Conservation (phyloP, 1,140 invertebrate genomes). For the Lethrus apterus region DNA sequence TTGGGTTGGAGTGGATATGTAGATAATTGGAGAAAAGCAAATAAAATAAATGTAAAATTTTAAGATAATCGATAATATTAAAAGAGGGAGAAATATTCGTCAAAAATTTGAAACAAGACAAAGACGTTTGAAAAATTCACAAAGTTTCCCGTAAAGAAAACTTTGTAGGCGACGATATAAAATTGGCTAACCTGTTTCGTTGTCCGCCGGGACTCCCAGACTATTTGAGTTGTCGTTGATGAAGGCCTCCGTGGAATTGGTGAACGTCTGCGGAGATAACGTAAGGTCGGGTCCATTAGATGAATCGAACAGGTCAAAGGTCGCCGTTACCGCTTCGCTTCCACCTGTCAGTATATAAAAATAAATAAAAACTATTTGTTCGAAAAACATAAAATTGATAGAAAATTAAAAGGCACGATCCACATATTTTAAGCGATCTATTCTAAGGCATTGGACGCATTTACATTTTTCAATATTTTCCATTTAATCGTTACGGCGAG, state of each 20-base stretch:
- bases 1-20: too few relatives aligned
- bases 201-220: slow-evolving; percentile 44
- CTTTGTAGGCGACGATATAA: too few relatives aligned
- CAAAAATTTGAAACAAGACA: too few relatives aligned
- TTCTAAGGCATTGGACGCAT: slow-evolving; percentile 5
- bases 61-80: too few relatives aligned
- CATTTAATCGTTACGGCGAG: neutral
- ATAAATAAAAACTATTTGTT: slow-evolving; percentile 10
- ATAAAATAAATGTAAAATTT: too few relatives aligned
- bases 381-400: neutral
- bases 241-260: slow-evolving; percentile 58
- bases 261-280: slow-evolving; percentile 61
- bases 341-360: slow-evolving; percentile 24
- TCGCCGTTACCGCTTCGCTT: slow-evolving; percentile 46
- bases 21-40: too few relatives aligned
- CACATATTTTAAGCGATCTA: too few relatives aligned
- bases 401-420: too few relatives aligned
- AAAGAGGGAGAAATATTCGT: too few relatives aligned
- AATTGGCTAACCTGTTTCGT: slow-evolving; percentile 37
- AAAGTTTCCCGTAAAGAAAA: too few relatives aligned
- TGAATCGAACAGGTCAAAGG: slow-evolving; percentile 65
- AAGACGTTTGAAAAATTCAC: too few relatives aligned
- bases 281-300: slow-evolving; percentile 60
- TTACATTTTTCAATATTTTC: neutral
- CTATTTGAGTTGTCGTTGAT: slow-evolving; percentile 64